phyloP scores from a whole-genome alignment of 2,113 vertebrate genomes.

The Hiodon tergisus region DNA sequence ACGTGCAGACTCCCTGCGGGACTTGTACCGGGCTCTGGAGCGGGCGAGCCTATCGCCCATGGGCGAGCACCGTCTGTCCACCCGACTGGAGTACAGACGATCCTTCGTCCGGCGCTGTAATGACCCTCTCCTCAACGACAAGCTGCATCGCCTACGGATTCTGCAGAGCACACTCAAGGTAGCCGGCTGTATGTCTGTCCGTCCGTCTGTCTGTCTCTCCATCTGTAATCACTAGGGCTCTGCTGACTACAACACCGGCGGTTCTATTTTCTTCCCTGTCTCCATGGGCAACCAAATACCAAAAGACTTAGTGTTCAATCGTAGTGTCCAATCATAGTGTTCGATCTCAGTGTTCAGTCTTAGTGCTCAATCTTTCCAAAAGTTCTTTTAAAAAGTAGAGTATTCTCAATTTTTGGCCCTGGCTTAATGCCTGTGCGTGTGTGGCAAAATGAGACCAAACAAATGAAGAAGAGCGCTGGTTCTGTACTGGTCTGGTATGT shows the following conservation, averaged over 20 bases:
- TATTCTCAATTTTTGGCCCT: no score
- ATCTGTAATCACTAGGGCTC: not conserved
- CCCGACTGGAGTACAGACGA: constrained; percentile 88
- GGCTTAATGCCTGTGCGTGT: no score
- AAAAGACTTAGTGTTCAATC: no score
- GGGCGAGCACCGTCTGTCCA: constrained; percentile 78
- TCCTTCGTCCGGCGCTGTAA: constrained; percentile 89
- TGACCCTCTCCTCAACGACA: constrained; percentile 91
- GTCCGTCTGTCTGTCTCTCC: not conserved
- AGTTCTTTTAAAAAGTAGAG: no score
- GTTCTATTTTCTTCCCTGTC: not conserved
- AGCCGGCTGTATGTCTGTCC: constrained; percentile 30
- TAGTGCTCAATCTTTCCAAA: no score
- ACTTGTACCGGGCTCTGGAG: constrained; percentile 90
- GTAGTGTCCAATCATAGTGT: no score
- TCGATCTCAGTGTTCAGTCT: no score
- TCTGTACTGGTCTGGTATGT: no score
- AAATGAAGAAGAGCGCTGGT: no score
- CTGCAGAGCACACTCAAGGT: constrained; percentile 97
- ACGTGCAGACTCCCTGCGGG: constrained; percentile 84
- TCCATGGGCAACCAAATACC: not conserved
- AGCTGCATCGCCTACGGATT: constrained; percentile 89
- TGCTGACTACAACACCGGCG: no score
- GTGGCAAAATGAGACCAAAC: no score
- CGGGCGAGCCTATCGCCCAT: constrained; percentile 82